A percentile compares a stretch with the other conserved stretches of the same genome.
These are phyloP conservation scores for Eupithecia insigniata DNA, from an alignment of 2,888 invertebrate species.

Conservation along the genomic window DNA sequence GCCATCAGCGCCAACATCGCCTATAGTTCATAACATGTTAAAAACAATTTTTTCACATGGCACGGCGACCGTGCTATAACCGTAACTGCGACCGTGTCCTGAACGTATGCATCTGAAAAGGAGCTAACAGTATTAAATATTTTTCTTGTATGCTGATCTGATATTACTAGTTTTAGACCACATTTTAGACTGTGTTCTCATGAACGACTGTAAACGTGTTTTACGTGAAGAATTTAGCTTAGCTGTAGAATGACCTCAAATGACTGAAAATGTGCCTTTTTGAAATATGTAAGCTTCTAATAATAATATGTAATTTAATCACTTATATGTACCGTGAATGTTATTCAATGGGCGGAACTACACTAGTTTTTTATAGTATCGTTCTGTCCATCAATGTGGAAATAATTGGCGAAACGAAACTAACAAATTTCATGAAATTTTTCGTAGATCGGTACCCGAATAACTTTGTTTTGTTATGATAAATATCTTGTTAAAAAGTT, in stretches of 20 bases:
- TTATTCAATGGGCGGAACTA: neutral
- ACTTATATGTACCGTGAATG: neutral
- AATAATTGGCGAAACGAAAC: neutral
- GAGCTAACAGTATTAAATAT: neutral
- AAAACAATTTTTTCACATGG: too few species aligned
- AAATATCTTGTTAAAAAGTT: too few species aligned
- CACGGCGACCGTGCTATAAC: too few species aligned
- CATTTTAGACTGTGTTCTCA: neutral
- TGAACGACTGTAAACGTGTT: slow-evolving; percentile 1
- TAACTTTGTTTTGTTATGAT: too few species aligned
- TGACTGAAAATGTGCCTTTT: slow-evolving; percentile 5
- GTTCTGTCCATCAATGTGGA: neutral
- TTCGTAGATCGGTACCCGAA: too few species aligned
- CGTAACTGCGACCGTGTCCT: too few species aligned
- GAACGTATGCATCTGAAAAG: too few species aligned
- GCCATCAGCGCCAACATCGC: too few species aligned
- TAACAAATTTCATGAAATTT: too few species aligned
- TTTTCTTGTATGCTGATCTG: neutral
- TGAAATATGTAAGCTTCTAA: neutral
- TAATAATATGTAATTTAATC: neutral
- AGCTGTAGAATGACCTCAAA: neutral
- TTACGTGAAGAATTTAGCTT: neutral
- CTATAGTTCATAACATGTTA: too few species aligned
- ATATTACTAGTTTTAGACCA: neutral
- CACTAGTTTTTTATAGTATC: neutral